phyloP scores from a whole-genome alignment of 2,113 vertebrate species.

The Anoplopoma fimbria region DNA sequence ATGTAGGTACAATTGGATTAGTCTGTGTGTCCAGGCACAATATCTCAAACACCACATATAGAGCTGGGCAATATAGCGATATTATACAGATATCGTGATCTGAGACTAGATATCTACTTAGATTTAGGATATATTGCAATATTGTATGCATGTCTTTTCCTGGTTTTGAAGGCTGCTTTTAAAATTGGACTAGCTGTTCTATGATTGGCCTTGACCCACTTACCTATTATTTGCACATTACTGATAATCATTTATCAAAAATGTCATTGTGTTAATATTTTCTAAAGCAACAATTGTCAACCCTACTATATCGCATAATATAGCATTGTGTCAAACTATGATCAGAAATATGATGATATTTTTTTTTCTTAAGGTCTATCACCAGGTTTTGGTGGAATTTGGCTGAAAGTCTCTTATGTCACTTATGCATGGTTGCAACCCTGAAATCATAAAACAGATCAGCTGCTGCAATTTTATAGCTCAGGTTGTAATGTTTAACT shows the following conservation, averaged over 20 bases:
- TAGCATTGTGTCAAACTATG: neutral
- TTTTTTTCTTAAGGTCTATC: neutral
- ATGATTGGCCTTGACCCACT: neutral
- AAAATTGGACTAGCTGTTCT: neutral
- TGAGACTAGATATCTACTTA: neutral
- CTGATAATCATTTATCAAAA: neutral
- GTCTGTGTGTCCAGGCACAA: neutral
- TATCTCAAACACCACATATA: neutral
- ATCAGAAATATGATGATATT: neutral
- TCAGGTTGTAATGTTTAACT: neutral
- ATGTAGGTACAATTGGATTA: neutral
- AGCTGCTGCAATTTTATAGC: neutral
- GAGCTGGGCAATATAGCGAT: no score
- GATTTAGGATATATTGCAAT: neutral
- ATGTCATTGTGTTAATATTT: neutral
- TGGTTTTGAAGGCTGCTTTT: neutral
- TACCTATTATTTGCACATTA: neutral
- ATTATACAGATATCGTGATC: neutral
- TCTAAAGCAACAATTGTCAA: neutral
- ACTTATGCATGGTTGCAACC: neutral
- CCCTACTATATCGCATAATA: neutral
- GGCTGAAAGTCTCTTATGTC: neutral
- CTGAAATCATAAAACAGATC: neutral
- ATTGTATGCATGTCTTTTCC: neutral
- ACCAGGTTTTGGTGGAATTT: neutral